phyloP scores from a whole-genome alignment of 2,888 invertebrate species.

The Torymus tubicola region DNA sequence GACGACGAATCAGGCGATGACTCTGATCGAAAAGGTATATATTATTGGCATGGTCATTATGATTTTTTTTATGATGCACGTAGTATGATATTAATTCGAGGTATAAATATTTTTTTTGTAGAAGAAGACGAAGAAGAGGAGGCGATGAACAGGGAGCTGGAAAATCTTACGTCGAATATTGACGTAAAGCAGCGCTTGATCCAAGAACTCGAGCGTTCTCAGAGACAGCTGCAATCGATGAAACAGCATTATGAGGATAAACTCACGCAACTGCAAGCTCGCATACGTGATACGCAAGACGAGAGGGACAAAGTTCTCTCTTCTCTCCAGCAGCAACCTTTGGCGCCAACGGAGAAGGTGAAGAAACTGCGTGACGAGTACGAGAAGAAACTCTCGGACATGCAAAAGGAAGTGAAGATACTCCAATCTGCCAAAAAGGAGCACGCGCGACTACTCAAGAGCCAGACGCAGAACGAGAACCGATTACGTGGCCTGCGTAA shows the following conservation, averaged over 20 bases:
- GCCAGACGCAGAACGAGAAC: slow-evolving; percentile 87
- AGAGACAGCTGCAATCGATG: slow-evolving; percentile 90
- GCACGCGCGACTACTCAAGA: slow-evolving; percentile 89
- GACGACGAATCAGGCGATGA: slow-evolving; percentile 79
- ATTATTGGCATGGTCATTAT: not conserved
- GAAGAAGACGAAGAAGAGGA: slow-evolving; percentile 78
- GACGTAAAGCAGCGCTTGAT: slow-evolving; percentile 96
- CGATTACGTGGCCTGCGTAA: slow-evolving; percentile 84
- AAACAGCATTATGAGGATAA: slow-evolving; percentile 95
- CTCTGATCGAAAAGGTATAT: slow-evolving; percentile 80
- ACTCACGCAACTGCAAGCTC: slow-evolving; percentile 87
- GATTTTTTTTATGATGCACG: too few species aligned
- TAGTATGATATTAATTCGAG: too few species aligned
- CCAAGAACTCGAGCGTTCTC: slow-evolving; percentile 93
- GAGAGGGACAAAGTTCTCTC: slow-evolving; percentile 93
- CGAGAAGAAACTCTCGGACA: slow-evolving; percentile 87
- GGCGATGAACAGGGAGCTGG: slow-evolving; percentile 88
- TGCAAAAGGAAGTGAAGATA: slow-evolving; percentile 91
- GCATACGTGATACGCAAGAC: slow-evolving; percentile 91
- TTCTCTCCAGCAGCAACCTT: slow-evolving; percentile 78
- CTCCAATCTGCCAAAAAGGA: slow-evolving; percentile 92
- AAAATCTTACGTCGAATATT: slow-evolving; percentile 94
- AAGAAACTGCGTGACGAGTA: slow-evolving; percentile 92
- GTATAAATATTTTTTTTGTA: slow-evolving; percentile 63
- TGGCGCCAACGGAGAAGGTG: slow-evolving; percentile 83